These are phyloP conservation scores for Orthonevra nobilis DNA, from an alignment of 2,888 invertebrate genomes.

Conservation along the genomic window DNA sequence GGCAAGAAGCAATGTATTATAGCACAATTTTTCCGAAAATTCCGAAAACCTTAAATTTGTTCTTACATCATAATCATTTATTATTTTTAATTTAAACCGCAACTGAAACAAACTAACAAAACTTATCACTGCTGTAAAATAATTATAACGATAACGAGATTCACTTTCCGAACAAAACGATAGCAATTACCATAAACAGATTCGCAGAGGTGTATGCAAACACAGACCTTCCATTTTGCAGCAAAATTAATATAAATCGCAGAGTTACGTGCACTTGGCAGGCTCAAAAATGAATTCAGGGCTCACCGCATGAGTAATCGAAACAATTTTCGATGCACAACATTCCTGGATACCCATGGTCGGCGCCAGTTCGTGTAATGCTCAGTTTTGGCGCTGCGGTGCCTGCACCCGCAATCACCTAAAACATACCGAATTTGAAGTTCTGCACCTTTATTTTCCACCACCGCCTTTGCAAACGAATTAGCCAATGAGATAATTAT, in stretches of 20 bases:
- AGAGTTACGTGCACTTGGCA: conserved; percentile 14
- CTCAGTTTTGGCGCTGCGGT: not conserved
- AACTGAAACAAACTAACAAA: conserved; percentile 10
- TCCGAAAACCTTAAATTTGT: too few species aligned
- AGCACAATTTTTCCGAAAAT: too few species aligned
- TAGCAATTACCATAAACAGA: conserved; percentile 62
- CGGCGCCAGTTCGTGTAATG: conserved; percentile 17
- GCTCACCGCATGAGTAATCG: conserved; percentile 49
- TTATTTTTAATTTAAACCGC: too few species aligned
- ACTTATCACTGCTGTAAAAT: conserved; percentile 44
- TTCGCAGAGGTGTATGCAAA: conserved; percentile 12
- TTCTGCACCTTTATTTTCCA: not conserved
- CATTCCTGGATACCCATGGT: not conserved
- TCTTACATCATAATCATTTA: too few species aligned
- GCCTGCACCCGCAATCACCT: conserved; percentile 23
- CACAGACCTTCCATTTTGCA: not conserved
- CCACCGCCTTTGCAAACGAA: conserved; percentile 42
- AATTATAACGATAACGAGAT: conserved; percentile 55
- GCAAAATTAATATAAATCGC: conserved; percentile 54
- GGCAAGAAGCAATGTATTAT: too few species aligned
- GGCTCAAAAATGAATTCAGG: conserved; percentile 47
- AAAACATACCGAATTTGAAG: conserved; percentile 37
- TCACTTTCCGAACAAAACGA: conserved; percentile 56
- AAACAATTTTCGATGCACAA: conserved; percentile 15
- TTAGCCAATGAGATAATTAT: conserved; percentile 62